Conservation (phyloP, 2,888 invertebrate species). For the Eristalinus sepulchralis region DNA sequence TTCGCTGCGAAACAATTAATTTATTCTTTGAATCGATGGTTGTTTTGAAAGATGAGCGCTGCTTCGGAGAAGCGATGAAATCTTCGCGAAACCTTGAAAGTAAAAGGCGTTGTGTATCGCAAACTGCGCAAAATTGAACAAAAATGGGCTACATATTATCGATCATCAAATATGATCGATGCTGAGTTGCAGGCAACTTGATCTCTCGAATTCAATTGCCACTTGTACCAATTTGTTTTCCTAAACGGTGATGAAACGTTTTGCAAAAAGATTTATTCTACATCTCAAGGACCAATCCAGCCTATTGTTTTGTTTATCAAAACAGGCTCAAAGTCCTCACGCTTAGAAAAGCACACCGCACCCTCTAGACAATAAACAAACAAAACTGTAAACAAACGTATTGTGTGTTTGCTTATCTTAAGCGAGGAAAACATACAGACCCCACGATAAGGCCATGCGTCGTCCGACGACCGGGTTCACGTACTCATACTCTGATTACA, state of each 20-base stretch:
- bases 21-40: background rate
- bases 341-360: conserved; percentile 1
- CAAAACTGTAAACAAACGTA: background rate
- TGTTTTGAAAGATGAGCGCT: background rate
- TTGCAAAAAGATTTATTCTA: background rate
- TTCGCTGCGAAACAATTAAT: background rate
- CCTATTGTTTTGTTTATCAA: background rate
- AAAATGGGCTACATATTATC: background rate
- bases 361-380: background rate
- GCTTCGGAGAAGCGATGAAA: background rate
- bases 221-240: background rate
- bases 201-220: background rate
- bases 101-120: background rate
- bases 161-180: background rate
- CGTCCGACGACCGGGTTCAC: background rate
- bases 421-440: background rate
- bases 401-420: conserved; percentile 11
- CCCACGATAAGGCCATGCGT: conserved; percentile 7
- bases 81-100: background rate
- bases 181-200: background rate
- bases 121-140: background rate
- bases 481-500: conserved; percentile 9
- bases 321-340: background rate
- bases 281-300: background rate
- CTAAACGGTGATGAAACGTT: background rate